Conservation (phyloP, 2,113 vertebrate species). For the Catharus bicknelli region DNA sequence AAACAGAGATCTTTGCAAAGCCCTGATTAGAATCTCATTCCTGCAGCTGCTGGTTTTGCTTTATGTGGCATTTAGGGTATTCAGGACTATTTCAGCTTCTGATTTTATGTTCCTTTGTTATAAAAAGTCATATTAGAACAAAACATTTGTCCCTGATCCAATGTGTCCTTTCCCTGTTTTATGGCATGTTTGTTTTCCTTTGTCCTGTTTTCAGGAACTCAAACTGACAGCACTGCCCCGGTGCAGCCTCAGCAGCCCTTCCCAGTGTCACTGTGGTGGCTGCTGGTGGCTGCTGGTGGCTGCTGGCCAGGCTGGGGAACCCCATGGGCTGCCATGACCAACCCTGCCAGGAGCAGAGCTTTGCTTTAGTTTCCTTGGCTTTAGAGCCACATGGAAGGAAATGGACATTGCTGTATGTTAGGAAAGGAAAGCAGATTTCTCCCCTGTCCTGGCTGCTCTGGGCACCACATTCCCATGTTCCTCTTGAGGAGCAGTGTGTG, state of each 20-base stretch:
- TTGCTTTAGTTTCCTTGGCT: background rate
- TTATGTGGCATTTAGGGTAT: background rate
- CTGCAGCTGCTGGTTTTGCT: background rate
- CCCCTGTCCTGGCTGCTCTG: background rate
- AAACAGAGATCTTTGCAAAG: background rate
- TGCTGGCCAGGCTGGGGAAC: background rate
- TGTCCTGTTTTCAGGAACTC: conserved; percentile 19
- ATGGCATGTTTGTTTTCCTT: background rate
- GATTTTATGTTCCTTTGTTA: conserved; percentile 6
- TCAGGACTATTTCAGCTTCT: background rate
- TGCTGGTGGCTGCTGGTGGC: background rate
- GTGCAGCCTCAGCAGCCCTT: background rate
- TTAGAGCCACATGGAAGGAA: background rate
- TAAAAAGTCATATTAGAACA: background rate
- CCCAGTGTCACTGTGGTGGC: background rate
- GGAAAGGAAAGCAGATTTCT: background rate
- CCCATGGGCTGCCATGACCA: accelerated
- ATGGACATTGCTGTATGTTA: background rate
- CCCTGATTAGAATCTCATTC: background rate
- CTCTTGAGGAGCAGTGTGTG: background rate
- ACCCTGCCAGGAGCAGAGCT: background rate
- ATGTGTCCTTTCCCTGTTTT: background rate
- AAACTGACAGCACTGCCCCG: background rate
- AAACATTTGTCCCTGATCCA: background rate
- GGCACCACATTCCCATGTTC: background rate